Percentiles rank a stretch among this genome's conserved stretches.
Evolutionary conservation across 2,113 vertebrate species (phyloP).

Genomic region (Cervus canadensis): DNA sequence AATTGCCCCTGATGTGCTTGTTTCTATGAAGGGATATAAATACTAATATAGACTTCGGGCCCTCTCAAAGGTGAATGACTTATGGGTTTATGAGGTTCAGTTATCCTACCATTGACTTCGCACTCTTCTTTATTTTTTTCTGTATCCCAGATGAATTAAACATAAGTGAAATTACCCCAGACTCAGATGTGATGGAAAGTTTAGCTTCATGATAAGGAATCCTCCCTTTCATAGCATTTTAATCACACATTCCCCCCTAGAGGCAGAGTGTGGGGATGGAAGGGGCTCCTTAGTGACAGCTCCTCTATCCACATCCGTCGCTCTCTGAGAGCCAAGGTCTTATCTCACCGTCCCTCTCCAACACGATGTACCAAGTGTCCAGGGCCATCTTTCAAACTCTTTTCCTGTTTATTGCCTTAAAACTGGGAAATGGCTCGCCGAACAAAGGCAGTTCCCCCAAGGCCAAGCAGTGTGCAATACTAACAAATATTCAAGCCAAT

Average conservation of each 20-base stretch:
- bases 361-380: background rate
- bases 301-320: background rate
- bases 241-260: background rate
- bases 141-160: background rate
- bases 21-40: background rate
- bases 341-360: background rate
- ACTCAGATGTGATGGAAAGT: background rate
- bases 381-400: slow-evolving; percentile 53
- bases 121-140: background rate
- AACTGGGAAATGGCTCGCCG: slow-evolving; percentile 66
- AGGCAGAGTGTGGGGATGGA: background rate
- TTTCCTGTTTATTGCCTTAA: slow-evolving; percentile 79
- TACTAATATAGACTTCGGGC: background rate
- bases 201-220: background rate
- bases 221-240: background rate
- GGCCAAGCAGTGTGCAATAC: slow-evolving; percentile 72
- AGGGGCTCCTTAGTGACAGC: background rate
- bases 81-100: background rate
- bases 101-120: background rate
- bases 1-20: background rate
- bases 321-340: slow-evolving; percentile 1
- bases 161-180: background rate
- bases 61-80: background rate
- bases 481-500: slow-evolving; percentile 80
- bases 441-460: slow-evolving; percentile 78